Percentiles rank a stretch among this genome's conserved stretches.
These are phyloP conservation scores for Episyrphus balteatus DNA, from an alignment of 1,140 invertebrate genomes.

Conservation along the genomic window DNA sequence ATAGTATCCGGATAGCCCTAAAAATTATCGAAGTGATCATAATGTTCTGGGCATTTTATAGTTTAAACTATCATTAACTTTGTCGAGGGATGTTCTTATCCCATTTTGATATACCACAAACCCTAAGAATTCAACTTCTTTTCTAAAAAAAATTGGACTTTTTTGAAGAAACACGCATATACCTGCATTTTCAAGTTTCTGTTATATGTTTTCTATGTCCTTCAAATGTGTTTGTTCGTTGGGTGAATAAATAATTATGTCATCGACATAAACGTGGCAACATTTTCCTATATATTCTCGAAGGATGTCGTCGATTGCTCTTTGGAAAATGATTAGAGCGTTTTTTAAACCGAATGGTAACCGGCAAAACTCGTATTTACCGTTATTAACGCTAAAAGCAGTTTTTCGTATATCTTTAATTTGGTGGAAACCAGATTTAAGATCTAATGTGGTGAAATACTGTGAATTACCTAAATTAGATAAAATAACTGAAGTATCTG, in stretches of 20 bases:
- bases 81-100: slow-evolving; percentile 9
- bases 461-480: slow-evolving; percentile 26
- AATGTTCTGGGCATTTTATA: slow-evolving; percentile 3
- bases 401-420: slow-evolving; percentile 37
- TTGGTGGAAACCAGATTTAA: slow-evolving; percentile 41
- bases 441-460: slow-evolving; percentile 37
- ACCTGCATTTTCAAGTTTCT: slow-evolving; percentile 22
- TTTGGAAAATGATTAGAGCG: slow-evolving; percentile 26
- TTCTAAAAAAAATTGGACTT: slow-evolving; percentile 36
- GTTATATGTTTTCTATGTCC: slow-evolving; percentile 5
- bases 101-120: slow-evolving; percentile 4
- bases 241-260: slow-evolving; percentile 10
- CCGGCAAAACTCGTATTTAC: slow-evolving; percentile 11
- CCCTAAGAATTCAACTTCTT: slow-evolving; percentile 8
- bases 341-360: slow-evolving; percentile 23
- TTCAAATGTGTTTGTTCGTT: slow-evolving; percentile 5
- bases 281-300: slow-evolving; percentile 5
- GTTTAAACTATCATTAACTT: slow-evolving; percentile 11
- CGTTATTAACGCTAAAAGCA: slow-evolving; percentile 35
- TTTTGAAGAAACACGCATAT: slow-evolving; percentile 36
- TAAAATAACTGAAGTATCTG: slow-evolving; percentile 38
- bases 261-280: slow-evolving; percentile 7
- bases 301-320: slow-evolving; percentile 14
- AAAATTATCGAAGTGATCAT: background rate
- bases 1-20: slow-evolving; percentile 1